Conservation (phyloP, 1,140 invertebrate genomes). For the Nephila pilipes region DNA sequence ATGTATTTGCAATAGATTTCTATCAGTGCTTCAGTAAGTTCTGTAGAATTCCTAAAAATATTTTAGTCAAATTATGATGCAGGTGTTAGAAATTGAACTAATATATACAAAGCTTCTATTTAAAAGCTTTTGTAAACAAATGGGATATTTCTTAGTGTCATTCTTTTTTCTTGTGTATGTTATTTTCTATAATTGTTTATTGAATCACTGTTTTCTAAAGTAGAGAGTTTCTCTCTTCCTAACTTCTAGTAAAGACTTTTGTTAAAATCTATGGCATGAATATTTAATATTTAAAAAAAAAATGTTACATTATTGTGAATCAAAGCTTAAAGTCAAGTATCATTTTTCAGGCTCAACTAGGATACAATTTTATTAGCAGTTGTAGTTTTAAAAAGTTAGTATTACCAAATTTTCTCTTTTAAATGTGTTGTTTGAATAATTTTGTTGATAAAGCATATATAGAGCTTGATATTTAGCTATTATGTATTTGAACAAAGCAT, state of each 20-base stretch:
- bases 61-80: conserved; percentile 11
- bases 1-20: conserved; percentile 43
- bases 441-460: not conserved
- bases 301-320: not conserved
- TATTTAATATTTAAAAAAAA: not conserved
- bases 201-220: not conserved
- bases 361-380: not conserved
- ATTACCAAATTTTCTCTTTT: not conserved
- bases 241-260: not conserved
- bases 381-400: not conserved
- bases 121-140: not conserved
- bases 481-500: not conserved
- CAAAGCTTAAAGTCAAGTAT: not conserved
- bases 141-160: not conserved
- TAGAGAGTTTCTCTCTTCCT: not conserved
- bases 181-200: not conserved
- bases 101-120: not conserved
- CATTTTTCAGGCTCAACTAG: not conserved
- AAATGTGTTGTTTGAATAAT: not conserved
- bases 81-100: not conserved
- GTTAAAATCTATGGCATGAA: not conserved
- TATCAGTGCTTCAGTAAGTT: conserved; percentile 13
- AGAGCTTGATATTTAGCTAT: not conserved
- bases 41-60: not conserved
- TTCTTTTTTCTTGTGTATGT: too few species aligned